Evolutionary conservation across 1,140 invertebrate genomes (phyloP).

Genomic region (Nixonia krombeini): DNA sequence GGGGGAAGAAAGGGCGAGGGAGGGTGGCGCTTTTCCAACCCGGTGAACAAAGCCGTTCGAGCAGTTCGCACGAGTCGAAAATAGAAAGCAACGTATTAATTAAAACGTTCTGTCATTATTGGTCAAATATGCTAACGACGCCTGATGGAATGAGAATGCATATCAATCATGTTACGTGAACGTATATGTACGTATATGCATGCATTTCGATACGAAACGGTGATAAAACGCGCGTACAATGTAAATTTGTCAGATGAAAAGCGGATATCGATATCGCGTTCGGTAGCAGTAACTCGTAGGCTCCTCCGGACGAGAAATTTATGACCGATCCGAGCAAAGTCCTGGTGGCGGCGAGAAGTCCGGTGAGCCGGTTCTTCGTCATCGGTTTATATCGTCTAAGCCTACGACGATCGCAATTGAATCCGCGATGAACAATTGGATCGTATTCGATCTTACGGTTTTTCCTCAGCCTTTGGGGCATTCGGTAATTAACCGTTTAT

Average conservation of each 20-base stretch:
- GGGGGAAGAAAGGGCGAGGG: slow-evolving; percentile 10
- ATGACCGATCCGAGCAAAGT: slow-evolving; percentile 16
- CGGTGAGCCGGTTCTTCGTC: slow-evolving; percentile 10
- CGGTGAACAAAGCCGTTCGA: too few species aligned
- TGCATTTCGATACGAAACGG: slow-evolving; percentile 22
- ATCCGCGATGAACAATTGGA: slow-evolving; percentile 20
- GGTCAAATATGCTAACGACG: slow-evolving; percentile 58
- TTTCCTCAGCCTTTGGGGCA: too few species aligned
- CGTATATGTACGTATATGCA: slow-evolving; percentile 9
- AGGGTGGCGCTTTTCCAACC: not conserved
- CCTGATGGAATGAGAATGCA: slow-evolving; percentile 23
- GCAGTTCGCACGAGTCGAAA: not conserved
- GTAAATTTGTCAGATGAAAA: slow-evolving; percentile 45
- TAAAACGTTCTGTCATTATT: slow-evolving; percentile 51
- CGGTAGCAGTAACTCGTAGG: slow-evolving; percentile 34
- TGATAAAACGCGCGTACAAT: slow-evolving; percentile 41
- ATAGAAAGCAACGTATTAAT: slow-evolving; percentile 48
- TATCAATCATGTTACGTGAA: slow-evolving; percentile 59
- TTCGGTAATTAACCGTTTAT: too few species aligned
- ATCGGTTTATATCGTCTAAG: slow-evolving; percentile 27
- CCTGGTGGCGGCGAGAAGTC: slow-evolving; percentile 1
- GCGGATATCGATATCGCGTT: slow-evolving; percentile 12
- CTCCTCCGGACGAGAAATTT: slow-evolving; percentile 19
- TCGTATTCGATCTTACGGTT: too few species aligned
- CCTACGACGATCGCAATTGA: slow-evolving; percentile 10